Percentiles rank a stretch among this genome's conserved stretches.
These are phyloP conservation scores for Tetrax tetrax DNA, from an alignment of 2,113 vertebrate genomes.

Conservation along the genomic window DNA sequence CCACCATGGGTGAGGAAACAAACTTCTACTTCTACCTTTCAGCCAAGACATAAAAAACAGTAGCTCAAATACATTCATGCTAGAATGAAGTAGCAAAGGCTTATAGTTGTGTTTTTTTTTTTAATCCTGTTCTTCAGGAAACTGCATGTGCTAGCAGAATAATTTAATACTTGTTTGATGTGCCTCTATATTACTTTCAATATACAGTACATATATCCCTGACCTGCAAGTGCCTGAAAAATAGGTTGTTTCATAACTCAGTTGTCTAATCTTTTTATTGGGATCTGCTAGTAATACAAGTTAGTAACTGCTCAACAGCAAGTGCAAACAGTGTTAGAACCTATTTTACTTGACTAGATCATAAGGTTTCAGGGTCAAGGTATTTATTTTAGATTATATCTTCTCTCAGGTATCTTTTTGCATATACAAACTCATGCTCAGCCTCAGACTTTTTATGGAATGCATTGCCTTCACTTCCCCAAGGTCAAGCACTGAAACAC, in stretches of 20 bases:
- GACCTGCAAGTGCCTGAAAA: conserved; percentile 11
- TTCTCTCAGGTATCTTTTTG: not conserved
- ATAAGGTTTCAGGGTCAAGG: not conserved
- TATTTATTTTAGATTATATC: not conserved
- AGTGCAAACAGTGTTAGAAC: not conserved
- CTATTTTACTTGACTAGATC: not conserved
- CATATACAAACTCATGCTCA: not conserved
- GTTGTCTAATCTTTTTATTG: not conserved
- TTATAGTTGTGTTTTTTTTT: not conserved
- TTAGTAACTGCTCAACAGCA: not conserved
- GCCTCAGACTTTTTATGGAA: not conserved
- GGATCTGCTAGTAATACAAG: not conserved
- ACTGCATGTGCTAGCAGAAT: not conserved
- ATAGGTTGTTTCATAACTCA: conserved; percentile 3
- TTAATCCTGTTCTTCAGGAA: not conserved
- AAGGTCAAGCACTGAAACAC: not conserved
- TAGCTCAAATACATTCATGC: not conserved
- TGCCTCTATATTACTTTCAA: conserved; percentile 35
- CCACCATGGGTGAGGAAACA: not conserved
- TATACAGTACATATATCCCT: not conserved
- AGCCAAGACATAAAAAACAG: not conserved
- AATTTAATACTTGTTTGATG: conserved; percentile 43
- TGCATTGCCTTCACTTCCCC: not conserved
- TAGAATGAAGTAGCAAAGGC: not conserved
- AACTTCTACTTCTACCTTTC: not conserved